phyloP scores from a whole-genome alignment of 1,140 invertebrate genomes.

The Coelopa frigida region DNA sequence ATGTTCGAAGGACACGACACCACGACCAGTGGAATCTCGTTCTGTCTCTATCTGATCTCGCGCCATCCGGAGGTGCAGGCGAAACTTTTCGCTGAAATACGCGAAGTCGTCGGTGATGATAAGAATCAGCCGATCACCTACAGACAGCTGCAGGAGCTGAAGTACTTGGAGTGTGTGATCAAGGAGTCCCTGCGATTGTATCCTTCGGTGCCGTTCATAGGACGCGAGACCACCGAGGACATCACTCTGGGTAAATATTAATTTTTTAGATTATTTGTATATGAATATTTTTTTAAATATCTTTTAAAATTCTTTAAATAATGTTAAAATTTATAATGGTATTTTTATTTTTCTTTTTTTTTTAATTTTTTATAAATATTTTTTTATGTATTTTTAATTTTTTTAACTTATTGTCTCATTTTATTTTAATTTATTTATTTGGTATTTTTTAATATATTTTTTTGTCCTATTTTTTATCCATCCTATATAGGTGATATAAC shows the following conservation, averaged over 20 bases:
- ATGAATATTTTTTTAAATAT: no score
- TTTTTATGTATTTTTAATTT: no score
- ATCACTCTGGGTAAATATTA: constrained; percentile 29
- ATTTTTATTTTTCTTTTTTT: no score
- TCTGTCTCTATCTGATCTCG: constrained; percentile 50
- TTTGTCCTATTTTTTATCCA: background rate
- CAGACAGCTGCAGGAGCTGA: constrained; percentile 25
- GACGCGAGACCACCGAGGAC: constrained; percentile 50
- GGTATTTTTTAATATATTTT: background rate
- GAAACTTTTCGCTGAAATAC: constrained; percentile 54
- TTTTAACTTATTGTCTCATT: no score
- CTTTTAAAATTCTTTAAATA: no score
- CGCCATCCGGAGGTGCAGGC: constrained; percentile 53
- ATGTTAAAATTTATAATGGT: no score
- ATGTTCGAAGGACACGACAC: constrained; percentile 76
- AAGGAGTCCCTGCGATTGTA: constrained; percentile 57
- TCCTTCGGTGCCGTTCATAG: constrained; percentile 63
- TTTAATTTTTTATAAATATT: no score
- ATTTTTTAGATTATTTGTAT: no score
- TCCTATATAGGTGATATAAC: constrained; percentile 24
- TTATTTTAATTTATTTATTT: no score
- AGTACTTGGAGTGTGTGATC: constrained; percentile 52
- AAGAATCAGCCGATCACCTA: constrained; percentile 19
- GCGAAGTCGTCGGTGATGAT: constrained; percentile 49
- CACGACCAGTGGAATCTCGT: constrained; percentile 54